Evolutionary conservation across 2,113 vertebrate genomes (phyloP).

Genomic region (Solenodon paradoxus): DNA sequence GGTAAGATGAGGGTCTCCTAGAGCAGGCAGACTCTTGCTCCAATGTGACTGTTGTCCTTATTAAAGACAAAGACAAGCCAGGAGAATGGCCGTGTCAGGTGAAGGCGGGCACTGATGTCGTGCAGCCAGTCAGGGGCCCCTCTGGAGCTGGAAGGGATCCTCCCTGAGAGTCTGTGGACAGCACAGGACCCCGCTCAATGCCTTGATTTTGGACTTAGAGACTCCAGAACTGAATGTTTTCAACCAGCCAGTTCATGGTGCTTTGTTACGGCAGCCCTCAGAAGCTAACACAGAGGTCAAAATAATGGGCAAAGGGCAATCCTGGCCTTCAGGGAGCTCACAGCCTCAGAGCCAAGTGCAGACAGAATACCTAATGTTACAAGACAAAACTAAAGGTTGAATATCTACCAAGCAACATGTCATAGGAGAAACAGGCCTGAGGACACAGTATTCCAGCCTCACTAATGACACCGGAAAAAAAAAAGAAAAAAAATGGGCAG

Average conservation of each 20-base stretch:
- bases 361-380: background rate
- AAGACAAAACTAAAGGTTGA: background rate
- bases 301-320: background rate
- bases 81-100: accelerated
- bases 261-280: background rate
- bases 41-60: too few relatives aligned
- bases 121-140: background rate
- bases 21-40: background rate
- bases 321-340: background rate
- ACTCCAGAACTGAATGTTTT: too few relatives aligned
- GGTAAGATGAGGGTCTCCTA: background rate
- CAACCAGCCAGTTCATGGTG: background rate
- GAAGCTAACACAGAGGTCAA: background rate
- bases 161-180: background rate
- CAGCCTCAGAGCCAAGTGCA: background rate
- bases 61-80: accelerated
- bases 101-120: background rate
- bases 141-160: background rate
- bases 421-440: background rate
- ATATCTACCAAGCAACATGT: too few relatives aligned
- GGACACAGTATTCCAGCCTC: background rate
- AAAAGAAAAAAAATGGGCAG: too few relatives aligned
- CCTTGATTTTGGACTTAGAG: background rate
- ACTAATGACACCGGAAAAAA: background rate
- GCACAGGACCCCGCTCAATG: background rate